A percentile compares a stretch with the other conserved stretches of the same genome.
Evolutionary conservation across 2,113 vertebrate genomes (phyloP).

Genomic region (Halichoerus grypus): DNA sequence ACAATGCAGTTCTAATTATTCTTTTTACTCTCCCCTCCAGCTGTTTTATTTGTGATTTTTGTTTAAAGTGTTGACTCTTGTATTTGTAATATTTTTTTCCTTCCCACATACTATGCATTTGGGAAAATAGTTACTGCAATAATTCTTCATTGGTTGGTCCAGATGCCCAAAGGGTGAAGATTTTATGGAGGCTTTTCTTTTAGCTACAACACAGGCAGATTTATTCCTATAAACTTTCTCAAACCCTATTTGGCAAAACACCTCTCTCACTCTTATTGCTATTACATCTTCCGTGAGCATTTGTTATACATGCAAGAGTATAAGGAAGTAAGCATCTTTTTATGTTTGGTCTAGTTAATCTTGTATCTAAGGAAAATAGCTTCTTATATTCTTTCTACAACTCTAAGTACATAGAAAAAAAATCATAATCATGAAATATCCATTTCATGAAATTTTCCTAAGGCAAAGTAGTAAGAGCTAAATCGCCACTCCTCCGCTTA

Average conservation of each 20-base stretch:
- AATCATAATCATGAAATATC: not conserved
- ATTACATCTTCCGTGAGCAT: not conserved
- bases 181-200: not conserved
- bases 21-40: not conserved
- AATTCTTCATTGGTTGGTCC: not conserved
- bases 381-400: not conserved
- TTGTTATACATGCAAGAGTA: not conserved
- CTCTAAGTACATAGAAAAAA: not conserved
- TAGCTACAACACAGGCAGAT: not conserved
- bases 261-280: not conserved
- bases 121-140: not conserved
- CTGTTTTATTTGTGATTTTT: not conserved
- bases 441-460: not conserved
- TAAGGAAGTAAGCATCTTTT: not conserved
- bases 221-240: not conserved
- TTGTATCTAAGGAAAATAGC: not conserved
- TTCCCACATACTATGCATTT: not conserved
- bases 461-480: not conserved
- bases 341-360: not conserved
- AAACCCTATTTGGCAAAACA: not conserved
- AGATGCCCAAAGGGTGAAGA: not conserved
- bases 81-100: not conserved
- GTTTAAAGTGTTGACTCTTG: not conserved
- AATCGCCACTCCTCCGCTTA: not conserved
- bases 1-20: not conserved